Evolutionary conservation across 2,797 vertebrate genomes (phyloP), one percentile per base, ranked within the genome.

Genomic region (Malacoraja senta): DNA sequence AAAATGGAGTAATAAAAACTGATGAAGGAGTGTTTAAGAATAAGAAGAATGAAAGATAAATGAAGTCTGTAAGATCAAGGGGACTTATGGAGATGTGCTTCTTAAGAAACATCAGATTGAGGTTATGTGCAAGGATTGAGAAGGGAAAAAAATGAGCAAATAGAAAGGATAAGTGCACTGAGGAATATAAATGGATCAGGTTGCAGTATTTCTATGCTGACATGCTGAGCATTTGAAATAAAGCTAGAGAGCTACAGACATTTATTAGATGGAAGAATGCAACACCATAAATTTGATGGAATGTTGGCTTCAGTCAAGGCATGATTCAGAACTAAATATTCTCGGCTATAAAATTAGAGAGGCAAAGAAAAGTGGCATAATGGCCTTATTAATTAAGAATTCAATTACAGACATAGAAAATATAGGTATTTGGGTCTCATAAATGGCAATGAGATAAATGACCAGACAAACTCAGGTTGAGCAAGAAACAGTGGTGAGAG

Each of bases 281-380:
- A 86, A 86, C 32, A 61, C n/a, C 58, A 63, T 32, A 86, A 86
- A 63, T 86, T n/a, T 86, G 83, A 86, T 86, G 83, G 83, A 86
- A 61, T 86, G 29, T 15, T 61, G 58, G 83, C 24, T 86, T 61
- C 83, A 86, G 26, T 63, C 58, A 86, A 15, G 26, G 53, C 58
- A 86, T 24, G 83, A 86, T 63, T 63, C 26, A 78, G 32, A 78
- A 78, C 77, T 61, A 63, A 86, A 86, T 86, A 86, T 63, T n/a
- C 83, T 29, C n/a, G 83, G 58, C n/a, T 61, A 63, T 86, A 86
- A 86, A 86, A 63, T 63, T 32, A 86, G 13, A 53, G 24, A 61
- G 58, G 58, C 15, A 63, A 86, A 86, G 58, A 63, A 86, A 63
- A 15, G 15, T 86, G 12, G 58, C 29, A n/a, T 86, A 86, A 86